Conservation (phyloP, 2,888 invertebrate species). For the Branchinecta sandiegonensis region DNA sequence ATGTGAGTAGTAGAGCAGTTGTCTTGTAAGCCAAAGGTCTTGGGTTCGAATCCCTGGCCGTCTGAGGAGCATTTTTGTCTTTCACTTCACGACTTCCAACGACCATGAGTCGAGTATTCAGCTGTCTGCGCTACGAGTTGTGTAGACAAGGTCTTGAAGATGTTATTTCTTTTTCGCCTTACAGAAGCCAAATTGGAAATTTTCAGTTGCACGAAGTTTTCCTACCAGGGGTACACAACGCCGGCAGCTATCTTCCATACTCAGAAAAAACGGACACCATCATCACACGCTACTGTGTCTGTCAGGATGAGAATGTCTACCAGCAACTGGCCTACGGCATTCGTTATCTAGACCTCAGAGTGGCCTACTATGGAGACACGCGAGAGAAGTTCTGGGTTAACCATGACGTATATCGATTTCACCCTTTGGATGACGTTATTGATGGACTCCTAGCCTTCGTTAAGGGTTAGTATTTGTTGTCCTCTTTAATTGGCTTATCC, state of each 20-base stretch:
- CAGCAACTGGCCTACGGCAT: constrained; percentile 46
- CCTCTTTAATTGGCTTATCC: too few relatives aligned
- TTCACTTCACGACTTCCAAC: too few relatives aligned
- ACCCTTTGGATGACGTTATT: constrained; percentile 41
- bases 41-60: too few relatives aligned
- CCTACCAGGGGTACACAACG: constrained; percentile 29
- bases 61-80: too few relatives aligned
- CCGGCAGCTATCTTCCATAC: constrained; percentile 29
- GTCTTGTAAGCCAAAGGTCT: too few relatives aligned
- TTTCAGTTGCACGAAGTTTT: constrained; percentile 26
- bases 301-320: constrained; percentile 43
- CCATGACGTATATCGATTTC: constrained; percentile 53
- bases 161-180: too few relatives aligned
- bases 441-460: constrained; percentile 31
- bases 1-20: too few relatives aligned
- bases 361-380: constrained; percentile 47
- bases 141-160: too few relatives aligned
- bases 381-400: constrained; percentile 48
- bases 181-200: constrained; percentile 1
- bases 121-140: too few relatives aligned
- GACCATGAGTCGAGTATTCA: too few relatives aligned
- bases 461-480: constrained; percentile 25
- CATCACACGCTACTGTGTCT: constrained; percentile 25
- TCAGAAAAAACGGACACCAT: constrained; percentile 21
- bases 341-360: constrained; percentile 47